A percentile compares a stretch with the other conserved stretches of the same genome.
Evolutionary conservation across 2,888 invertebrate species (phyloP).

Genomic region (Gibbula magus): DNA sequence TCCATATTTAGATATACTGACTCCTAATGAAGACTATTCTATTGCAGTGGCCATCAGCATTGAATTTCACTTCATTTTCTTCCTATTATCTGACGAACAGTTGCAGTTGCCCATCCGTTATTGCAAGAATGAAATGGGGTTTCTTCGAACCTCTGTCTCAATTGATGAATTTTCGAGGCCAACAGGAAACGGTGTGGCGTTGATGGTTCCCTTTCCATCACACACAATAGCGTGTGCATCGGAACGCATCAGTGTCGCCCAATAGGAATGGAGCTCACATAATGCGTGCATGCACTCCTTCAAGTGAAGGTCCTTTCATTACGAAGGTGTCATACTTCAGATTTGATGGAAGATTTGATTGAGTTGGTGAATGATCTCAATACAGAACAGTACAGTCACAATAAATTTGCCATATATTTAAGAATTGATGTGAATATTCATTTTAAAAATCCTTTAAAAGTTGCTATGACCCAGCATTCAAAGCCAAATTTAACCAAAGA

Average conservation of each 20-base stretch:
- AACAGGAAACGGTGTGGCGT: conserved; percentile 11
- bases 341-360: too few relatives aligned
- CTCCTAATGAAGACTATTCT: conserved; percentile 28
- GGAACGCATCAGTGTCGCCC: background rate
- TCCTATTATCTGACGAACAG: conserved; percentile 22
- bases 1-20: conserved; percentile 12
- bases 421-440: too few relatives aligned
- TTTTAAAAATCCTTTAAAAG: too few relatives aligned
- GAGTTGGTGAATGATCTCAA: too few relatives aligned
- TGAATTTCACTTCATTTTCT: conserved; percentile 30
- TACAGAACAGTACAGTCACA: too few relatives aligned
- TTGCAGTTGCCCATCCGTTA: background rate
- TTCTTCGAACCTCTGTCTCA: conserved; percentile 6
- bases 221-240: conserved; percentile 5
- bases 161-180: conserved; percentile 7
- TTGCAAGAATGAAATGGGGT: conserved; percentile 8
- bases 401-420: too few relatives aligned
- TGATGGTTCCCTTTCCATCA: background rate
- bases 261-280: background rate
- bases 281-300: too few relatives aligned
- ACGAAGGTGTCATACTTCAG: too few relatives aligned
- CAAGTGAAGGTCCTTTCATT: too few relatives aligned
- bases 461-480: too few relatives aligned
- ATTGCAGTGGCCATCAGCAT: conserved; percentile 13
- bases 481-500: too few relatives aligned